Evolutionary conservation across 1,140 invertebrate species (phyloP), one percentile per base, ranked within the genome.

Genomic region (Amphibalanus amphitrite): DNA sequence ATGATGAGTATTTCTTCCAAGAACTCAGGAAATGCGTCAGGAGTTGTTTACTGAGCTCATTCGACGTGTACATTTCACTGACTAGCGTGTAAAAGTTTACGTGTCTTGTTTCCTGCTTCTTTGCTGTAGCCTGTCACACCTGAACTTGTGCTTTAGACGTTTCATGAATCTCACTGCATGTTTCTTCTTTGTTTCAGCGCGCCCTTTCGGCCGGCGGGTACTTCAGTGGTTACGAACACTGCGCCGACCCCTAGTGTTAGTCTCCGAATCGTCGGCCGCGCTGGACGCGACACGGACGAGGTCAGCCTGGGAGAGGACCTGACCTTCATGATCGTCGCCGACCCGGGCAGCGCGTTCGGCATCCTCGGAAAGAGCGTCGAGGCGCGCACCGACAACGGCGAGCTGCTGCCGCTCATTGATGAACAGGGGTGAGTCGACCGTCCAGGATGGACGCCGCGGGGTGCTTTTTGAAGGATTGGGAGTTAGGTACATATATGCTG

Each of bases 301-400:
- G 82, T 84, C 29, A 80, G 81, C 71, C 74, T 84, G 0, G 83
- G 83, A 17, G 83, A 84, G 75, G 79, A 82, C 69, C 76, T 84
- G 15, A 79, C 78, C 29, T 78, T 84, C 4, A 76, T 80, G 70
- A 82, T 84, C 69, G 83, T 84, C 76, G 79, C 83, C 74, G 82
- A 83, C 73, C 80, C 80, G 67, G 74, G 74, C 4, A 78, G 79
- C 71, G 80, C 82, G 15, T 82, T 84, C 76, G 83, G 80, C 23
- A 82, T 84, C 29, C 83, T 84, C 77, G 83, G 82, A 25, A 75
- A 82, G 26, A 84, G 83, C 74, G 74, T 84, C 64, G 82, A 83
- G 77, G 83, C 83, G 0, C 73, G 82, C 69, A 84, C 82, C 67
- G 80, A 83, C 69, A 82, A 81, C 75, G 82, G 82, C 33, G 83